Evolutionary conservation across 2,888 invertebrate species (phyloP), one percentile per base, ranked within the genome.

Genomic region (Dolomedes plantarius): DNA sequence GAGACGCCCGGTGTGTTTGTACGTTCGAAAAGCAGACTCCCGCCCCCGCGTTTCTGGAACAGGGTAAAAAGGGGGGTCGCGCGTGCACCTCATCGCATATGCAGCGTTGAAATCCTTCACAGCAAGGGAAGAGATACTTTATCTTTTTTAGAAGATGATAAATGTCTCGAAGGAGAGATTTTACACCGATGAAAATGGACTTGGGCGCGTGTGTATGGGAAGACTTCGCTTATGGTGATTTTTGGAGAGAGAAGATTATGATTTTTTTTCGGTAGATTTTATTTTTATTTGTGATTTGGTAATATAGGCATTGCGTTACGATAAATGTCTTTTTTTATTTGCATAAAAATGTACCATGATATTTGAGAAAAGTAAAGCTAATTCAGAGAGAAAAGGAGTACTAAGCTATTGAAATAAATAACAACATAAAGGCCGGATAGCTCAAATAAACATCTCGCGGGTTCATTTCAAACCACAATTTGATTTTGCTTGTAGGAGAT

Each of bases 31-130:
- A 16, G 65, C 29, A n/a, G 31, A 65, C 29, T 23, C 5, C 16
- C 2, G 2, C 41, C 16, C 41, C 41, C 16, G 16, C 41, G 2
- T 46, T 46, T 16, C 46, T 46, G 1, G 16, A 56, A n/a, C 2
- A 29, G 29, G 7, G 0, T 5, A 65, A 29, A 31, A 5, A 65
- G 31, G 31, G 31, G 65, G 31, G 31, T 9, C 7, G 50, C 50
- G 50, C 7, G 28, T 27, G 27, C 6, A 7, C 13, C 65, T 65
- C 65, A 65, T 65, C 65, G 31, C n/a, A 65, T 65, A 65, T 65
- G 65, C 46, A 72, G 50, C 39, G 72, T n/a, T 23, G 56, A 72
- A 56, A 72, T 72, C 72, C 72, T 31, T 46, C 29, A 56, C 36
- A 11, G 16, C 23, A n/a, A n/a, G n/a, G n/a, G n/a, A n/a, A n/a